Base-by-base conservation (phyloP, 2,113 vertebrate genomes). In the Lepidothrix coronata region DNA sequence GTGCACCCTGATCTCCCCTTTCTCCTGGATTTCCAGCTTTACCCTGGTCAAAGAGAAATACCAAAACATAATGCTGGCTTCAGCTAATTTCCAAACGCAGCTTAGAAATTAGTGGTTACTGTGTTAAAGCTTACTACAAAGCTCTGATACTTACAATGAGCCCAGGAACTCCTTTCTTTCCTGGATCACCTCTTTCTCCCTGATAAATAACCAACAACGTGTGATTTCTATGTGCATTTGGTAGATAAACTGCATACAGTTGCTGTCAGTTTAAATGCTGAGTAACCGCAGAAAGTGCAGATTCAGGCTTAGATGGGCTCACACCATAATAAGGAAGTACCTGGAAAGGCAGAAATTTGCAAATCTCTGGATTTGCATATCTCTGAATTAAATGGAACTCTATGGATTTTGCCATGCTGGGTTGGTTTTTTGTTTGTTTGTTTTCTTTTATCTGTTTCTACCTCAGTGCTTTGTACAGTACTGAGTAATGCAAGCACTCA, bases 21-120 rank as follows among this genome's bases (percentile, higher is more conserved):
- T 98, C 98, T 94, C 99, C 99, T 68, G 98, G 98, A 97, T 95
- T 94, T 93, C 99, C 99, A 95, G 98, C 97, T 95, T 99, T 99
- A 73, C 99, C 99, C 99, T 99, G 77, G 13, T 97, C 48, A 95
- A 93, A 90, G 31, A 95, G 33, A 95, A 93, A 63, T 30, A 86
- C 24, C 59, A 41, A 95, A 90, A 97, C 61, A 82, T 43, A 95
- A 84, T 17, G n/a, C 22, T 66, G 41, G 23, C 27, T 88, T 95
- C 61, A 92, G 52, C 52, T 28, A 51, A 85, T 59, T 92, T 48
- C 57, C 8, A 77, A 91, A 83, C 57, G 78, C 44, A 75, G n/a
- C 9, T 73, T 37, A 88, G 82, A 62, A 82, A 62, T 37, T 21
- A 62, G 55, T 10, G 57, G 48, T 31, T 68, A 13, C 39, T 59